Evolutionary conservation across 2,888 invertebrate species (phyloP), one percentile per base, ranked within the genome.

Genomic region (Limulus polyphemus): DNA sequence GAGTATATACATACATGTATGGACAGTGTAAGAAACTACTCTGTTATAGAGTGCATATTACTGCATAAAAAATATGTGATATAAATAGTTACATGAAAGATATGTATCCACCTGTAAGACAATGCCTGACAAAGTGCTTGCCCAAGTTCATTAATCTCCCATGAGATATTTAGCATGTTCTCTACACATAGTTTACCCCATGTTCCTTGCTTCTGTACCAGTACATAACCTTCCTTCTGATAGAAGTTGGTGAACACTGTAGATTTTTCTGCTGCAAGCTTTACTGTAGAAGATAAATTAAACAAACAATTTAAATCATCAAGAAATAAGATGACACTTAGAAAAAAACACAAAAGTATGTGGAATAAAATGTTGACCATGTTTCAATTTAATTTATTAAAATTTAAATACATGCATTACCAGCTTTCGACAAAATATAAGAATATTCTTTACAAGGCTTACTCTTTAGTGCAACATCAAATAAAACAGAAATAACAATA

Each of bases 151-250:
- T 83, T 80, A 48, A 87, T 78, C 70, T 83, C 81, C 77, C 84
- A 82, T 3, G 83, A 79, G 0, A 83, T 80, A 67, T 82, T 80
- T 56, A 81, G 79, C 71, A 85, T 83, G 67, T 83, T 84, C 66
- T 84, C 83, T 16, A 86, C 80, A 70, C 88, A 88, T 7, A 88
- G 77, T 72, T 86, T 85, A 9, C 87, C 87, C 88, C 88, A 88
- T 57, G 81, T 79, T 0, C 88, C 88, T 69, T 83, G 82, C 72
- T 86, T 85, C 49, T 86, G 79, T 1, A 88, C 84, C 82, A 86
- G 85, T 48, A 88, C 79, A 70, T 82, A 85, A 47, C 88, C 87
- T 80, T 65, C 50, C 55, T 65, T 59, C 68, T 82, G 81, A 71
- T 84, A 84, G 13, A 81, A 80, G 69, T 83, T 79, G 14, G 81